Conservation (phyloP, 1,140 invertebrate genomes). For the Oncopodura yosiiana region DNA sequence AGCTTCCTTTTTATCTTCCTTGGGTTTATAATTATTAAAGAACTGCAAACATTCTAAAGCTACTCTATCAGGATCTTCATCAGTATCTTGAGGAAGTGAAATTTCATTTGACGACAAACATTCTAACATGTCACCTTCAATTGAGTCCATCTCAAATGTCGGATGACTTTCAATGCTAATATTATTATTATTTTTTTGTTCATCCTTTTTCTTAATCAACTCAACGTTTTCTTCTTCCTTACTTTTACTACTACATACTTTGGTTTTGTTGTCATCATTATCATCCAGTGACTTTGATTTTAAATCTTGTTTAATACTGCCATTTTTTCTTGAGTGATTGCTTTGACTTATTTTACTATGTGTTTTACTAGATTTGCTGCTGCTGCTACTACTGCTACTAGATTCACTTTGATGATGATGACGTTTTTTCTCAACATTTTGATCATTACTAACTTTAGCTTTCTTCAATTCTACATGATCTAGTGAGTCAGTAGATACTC, state of each 20-base stretch:
- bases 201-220: neutral
- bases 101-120: neutral
- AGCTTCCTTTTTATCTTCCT: slow-evolving; percentile 5
- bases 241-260: neutral
- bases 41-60: slow-evolving; percentile 63
- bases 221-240: neutral
- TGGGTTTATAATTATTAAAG: slow-evolving; percentile 49
- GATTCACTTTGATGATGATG: too few species aligned
- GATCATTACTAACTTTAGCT: too few species aligned
- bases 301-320: too few species aligned
- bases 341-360: too few species aligned
- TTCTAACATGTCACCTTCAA: neutral
- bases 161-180: slow-evolving; percentile 1
- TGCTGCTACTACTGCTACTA: too few species aligned
- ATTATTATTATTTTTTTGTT: neutral
- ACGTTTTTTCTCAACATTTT: too few species aligned
- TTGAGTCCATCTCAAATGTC: neutral
- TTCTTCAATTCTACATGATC: too few species aligned
- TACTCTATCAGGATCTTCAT: slow-evolving; percentile 46
- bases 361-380: neutral
- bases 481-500: too few species aligned
- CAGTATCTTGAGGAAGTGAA: neutral
- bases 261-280: neutral
- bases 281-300: too few species aligned
- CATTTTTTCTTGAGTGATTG: too few species aligned